Conservation (phyloP, 2,888 invertebrate species). For the Crioceris asparagi region DNA sequence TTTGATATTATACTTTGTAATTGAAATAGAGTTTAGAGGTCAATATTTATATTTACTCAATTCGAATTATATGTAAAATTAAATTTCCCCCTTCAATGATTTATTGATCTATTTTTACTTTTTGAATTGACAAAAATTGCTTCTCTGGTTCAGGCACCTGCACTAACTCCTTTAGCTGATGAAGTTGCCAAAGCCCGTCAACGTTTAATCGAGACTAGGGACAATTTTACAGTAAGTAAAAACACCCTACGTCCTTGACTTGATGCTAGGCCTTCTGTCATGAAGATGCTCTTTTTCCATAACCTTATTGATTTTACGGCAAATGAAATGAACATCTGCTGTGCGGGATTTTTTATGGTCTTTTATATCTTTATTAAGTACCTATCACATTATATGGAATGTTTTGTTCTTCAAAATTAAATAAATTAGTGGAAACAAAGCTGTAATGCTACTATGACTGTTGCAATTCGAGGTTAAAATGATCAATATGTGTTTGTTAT, state of each 20-base stretch:
- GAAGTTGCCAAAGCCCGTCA: slow-evolving; percentile 81
- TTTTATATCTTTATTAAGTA: no score
- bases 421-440: no score
- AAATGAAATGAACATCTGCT: no score
- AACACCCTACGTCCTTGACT: background rate
- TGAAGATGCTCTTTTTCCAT: background rate
- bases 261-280: background rate
- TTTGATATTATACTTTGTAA: background rate
- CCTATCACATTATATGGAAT: no score
- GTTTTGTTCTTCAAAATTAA: no score
- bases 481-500: no score
- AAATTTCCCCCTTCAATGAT: no score
- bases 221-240: slow-evolving; percentile 57
- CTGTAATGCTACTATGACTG: no score
- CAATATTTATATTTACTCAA: background rate
- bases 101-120: background rate
- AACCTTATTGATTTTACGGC: background rate
- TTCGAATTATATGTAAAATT: background rate
- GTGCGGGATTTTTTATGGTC: no score
- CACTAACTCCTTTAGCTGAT: slow-evolving; percentile 62
- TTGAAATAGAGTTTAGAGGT: background rate
- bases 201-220: slow-evolving; percentile 57
- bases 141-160: slow-evolving; percentile 36
- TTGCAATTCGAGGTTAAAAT: no score
- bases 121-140: background rate